These are phyloP conservation scores for Leptodactylus fuscus DNA, from an alignment of 2,113 vertebrate genomes.

Conservation along the genomic window DNA sequence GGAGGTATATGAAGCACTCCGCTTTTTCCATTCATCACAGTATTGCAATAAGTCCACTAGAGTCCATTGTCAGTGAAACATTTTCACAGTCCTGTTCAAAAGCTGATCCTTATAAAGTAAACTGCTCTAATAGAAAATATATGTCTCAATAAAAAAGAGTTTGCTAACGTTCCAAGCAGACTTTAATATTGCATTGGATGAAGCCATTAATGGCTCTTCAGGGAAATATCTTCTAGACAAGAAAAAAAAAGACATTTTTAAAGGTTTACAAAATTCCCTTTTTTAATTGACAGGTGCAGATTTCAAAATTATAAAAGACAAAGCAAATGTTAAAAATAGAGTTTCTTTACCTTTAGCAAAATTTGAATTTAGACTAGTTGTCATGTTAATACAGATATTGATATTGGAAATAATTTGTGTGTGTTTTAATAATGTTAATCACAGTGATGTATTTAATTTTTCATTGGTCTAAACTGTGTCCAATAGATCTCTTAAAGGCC, in stretches of 20 bases:
- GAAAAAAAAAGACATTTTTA: slow-evolving; percentile 11
- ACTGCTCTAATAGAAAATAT: slow-evolving; percentile 17
- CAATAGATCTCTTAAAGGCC: too few relatives aligned
- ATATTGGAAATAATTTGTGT: too few relatives aligned
- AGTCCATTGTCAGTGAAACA: slow-evolving; percentile 17
- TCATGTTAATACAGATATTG: too few relatives aligned
- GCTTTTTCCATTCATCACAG: slow-evolving; percentile 9
- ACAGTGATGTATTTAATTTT: too few relatives aligned
- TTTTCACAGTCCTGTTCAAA: not conserved
- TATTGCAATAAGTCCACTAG: slow-evolving; percentile 9
- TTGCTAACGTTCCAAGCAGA: slow-evolving; percentile 29
- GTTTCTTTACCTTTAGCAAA: not conserved
- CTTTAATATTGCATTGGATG: slow-evolving; percentile 39
- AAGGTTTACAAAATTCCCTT: slow-evolving; percentile 5
- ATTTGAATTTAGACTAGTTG: too few relatives aligned
- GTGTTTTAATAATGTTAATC: too few relatives aligned
- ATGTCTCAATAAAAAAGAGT: slow-evolving; percentile 47
- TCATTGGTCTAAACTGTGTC: too few relatives aligned
- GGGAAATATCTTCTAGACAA: slow-evolving; percentile 39
- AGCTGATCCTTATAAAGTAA: slow-evolving; percentile 10
- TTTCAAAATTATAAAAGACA: slow-evolving; percentile 10
- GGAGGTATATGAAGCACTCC: not conserved
- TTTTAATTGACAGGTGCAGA: slow-evolving; percentile 11
- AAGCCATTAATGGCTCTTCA: slow-evolving; percentile 12
- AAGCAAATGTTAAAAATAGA: not conserved